Evolutionary conservation across 2,888 invertebrate genomes (phyloP), one percentile per base, ranked within the genome.

Genomic region (Drosophila neonasuta): DNA sequence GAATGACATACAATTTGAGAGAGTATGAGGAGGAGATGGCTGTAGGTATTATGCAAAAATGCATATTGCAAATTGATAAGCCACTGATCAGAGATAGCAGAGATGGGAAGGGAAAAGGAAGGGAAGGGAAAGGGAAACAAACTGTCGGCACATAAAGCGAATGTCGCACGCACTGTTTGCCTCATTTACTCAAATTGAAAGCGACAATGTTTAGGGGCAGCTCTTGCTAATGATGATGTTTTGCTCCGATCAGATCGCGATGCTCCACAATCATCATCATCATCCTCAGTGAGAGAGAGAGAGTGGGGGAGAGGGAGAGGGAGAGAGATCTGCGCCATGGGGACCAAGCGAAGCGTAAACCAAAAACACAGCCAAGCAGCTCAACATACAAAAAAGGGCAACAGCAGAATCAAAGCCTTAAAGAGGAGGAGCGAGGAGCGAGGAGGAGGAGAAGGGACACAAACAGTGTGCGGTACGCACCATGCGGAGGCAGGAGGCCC

Each of bases 151-250:
- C 81, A 81, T 85, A 85, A 81, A 85, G 81, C 83, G 81, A 81
- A 82, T 82, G 81, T 82, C 83, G 83, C 81, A 82, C 81, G 81
- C 81, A 82, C 81, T 85, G 86, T 76, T 82, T 82, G 81, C 83
- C 74, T 82, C 81, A 85, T 82, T 82, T 82, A 82, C 80, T 78
- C 80, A 82, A 82, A 82, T 82, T 76, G 84, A 85, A 82, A 78
- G 80, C 80, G 81, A 82, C 86, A 79, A 79, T 69, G 79, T 71
- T 77, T 71, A 65, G 74, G 76, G 72, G 76, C 68, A 71, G 68
- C 56, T 49, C 56, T 62, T 58, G 73, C 64, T 83, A 83, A 77
- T 80, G 73, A 78, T 80, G 84, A 71, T 83, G 80, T 71, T 75
- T 42, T 56, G 61, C 61, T 64, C 51, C 11, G 60, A 70, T 73